Evolutionary conservation across 2,797 vertebrate species (phyloP).

Genomic region (Darevskia mixta): DNA sequence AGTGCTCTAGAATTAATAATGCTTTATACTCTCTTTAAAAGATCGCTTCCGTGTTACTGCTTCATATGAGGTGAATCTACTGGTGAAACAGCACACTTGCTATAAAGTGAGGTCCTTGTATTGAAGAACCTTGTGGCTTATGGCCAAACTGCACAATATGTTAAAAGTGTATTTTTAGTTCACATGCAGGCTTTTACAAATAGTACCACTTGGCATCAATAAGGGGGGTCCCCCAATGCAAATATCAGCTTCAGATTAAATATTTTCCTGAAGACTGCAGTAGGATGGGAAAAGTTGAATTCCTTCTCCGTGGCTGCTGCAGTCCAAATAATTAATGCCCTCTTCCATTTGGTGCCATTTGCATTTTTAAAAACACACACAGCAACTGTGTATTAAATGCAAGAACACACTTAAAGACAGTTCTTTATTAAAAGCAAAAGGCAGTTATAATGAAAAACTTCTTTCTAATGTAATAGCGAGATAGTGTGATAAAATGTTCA

Average conservation of each 20-base stretch:
- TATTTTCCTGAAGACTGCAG: not conserved
- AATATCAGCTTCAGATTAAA: not conserved
- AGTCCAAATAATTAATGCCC: not conserved
- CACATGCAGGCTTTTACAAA: not conserved
- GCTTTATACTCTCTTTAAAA: not conserved
- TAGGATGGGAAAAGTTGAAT: not conserved
- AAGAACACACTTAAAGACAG: not conserved
- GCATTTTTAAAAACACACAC: not conserved
- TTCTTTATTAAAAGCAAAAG: not conserved
- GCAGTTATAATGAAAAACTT: not conserved
- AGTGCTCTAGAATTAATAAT: conserved; percentile 8
- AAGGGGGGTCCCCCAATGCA: not conserved
- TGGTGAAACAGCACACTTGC: not conserved
- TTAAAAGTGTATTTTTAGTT: not conserved
- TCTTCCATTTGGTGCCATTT: not conserved
- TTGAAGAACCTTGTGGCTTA: not conserved
- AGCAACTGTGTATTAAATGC: not conserved
- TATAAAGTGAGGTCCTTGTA: not conserved
- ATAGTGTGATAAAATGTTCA: not conserved
- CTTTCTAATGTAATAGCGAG: too few relatives aligned
- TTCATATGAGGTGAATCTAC: not conserved
- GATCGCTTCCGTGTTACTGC: not conserved
- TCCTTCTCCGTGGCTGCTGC: not conserved
- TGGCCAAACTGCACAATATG: not conserved
- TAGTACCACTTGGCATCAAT: not conserved